A percentile compares a stretch with the other conserved stretches of the same genome.
phyloP scores from a whole-genome alignment of 2,888 invertebrate species.

The Tenodera sinensis region DNA sequence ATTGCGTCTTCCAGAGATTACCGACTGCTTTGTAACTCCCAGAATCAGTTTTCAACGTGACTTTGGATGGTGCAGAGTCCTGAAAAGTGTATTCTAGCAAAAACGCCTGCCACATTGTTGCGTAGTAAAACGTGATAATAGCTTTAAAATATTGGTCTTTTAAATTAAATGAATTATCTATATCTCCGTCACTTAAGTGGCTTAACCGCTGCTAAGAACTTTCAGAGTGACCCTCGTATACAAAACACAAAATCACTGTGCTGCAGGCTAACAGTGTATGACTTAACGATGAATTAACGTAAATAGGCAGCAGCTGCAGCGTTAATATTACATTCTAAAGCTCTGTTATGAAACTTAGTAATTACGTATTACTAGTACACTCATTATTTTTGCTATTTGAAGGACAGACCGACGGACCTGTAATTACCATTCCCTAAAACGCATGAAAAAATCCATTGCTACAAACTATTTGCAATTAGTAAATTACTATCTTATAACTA shows the following conservation, averaged over 20 bases:
- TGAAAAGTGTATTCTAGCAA: too few species aligned
- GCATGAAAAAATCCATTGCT: neutral
- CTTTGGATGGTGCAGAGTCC: too few species aligned
- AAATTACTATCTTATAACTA: neutral
- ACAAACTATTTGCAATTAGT: neutral
- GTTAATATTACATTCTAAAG: neutral
- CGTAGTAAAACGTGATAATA: too few species aligned
- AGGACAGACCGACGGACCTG: neutral
- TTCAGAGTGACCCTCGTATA: too few species aligned
- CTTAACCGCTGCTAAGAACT: too few species aligned
- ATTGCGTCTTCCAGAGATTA: too few species aligned
- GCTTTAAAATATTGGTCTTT: too few species aligned
- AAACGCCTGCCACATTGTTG: too few species aligned
- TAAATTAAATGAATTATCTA: too few species aligned
- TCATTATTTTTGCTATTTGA: neutral
- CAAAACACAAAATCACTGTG: neutral
- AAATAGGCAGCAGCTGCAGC: neutral
- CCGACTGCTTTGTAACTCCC: too few species aligned
- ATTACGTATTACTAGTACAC: neutral
- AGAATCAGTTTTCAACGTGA: too few species aligned
- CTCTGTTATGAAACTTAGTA: neutral
- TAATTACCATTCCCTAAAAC: neutral
- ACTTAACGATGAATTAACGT: neutral
- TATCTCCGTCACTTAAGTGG: too few species aligned
- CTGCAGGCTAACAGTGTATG: neutral